These are phyloP conservation scores for Neomorphus geoffroyi DNA, from an alignment of 2,797 vertebrate genomes.

Conservation along the genomic window DNA sequence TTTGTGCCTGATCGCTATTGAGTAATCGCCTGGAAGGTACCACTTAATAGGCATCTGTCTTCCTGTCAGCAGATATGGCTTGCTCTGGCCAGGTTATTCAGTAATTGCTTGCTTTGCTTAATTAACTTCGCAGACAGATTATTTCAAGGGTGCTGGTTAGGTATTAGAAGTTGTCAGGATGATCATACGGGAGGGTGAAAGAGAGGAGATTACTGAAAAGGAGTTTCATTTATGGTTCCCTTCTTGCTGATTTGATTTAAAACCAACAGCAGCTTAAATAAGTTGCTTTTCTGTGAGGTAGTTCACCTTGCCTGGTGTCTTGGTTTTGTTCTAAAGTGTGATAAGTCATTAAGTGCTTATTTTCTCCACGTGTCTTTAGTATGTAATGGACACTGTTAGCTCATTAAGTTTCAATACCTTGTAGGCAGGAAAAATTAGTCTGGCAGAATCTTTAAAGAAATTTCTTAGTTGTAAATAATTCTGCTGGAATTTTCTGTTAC, in stretches of 20 bases:
- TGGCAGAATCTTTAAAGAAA: neutral
- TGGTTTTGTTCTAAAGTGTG: neutral
- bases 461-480: neutral
- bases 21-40: neutral
- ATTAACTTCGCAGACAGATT: neutral
- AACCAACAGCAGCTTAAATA: neutral
- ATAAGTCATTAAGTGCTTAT: neutral
- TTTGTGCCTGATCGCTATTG: neutral
- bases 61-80: neutral
- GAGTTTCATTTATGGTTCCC: neutral
- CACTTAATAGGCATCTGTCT: accelerated
- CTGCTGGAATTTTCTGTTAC: neutral
- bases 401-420: neutral
- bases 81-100: neutral
- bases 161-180: neutral
- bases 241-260: neutral
- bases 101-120: neutral
- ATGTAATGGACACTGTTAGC: neutral
- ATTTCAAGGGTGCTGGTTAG: neutral
- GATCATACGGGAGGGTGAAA: neutral
- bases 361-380: neutral
- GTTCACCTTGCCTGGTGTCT: neutral
- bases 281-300: neutral
- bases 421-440: neutral
- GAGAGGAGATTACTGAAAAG: neutral